A percentile compares a stretch with the other conserved stretches of the same genome.
Evolutionary conservation across 2,888 invertebrate species (phyloP).

Genomic region (Aradus depressus): DNA sequence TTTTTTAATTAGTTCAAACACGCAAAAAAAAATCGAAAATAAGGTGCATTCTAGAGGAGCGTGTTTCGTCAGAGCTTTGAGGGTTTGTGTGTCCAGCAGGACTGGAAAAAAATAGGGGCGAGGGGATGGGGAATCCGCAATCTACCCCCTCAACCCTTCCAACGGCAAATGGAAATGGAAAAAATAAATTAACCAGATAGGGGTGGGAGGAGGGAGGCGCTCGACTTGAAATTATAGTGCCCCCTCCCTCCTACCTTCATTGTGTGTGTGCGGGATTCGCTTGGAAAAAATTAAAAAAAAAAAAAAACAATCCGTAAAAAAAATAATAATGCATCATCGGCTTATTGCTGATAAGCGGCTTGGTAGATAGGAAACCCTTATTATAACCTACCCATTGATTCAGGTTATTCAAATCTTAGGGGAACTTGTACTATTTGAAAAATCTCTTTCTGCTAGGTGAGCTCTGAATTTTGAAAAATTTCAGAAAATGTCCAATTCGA

Average conservation of each 20-base stretch:
- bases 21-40: too few relatives aligned
- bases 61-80: too few relatives aligned
- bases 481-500: too few relatives aligned
- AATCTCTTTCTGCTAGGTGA: too few relatives aligned
- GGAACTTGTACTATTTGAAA: too few relatives aligned
- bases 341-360: constrained; percentile 19
- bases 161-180: constrained; percentile 17
- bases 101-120: background rate
- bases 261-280: background rate
- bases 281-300: background rate
- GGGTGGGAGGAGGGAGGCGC: constrained; percentile 4
- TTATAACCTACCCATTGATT: too few relatives aligned
- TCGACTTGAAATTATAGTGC: constrained; percentile 21
- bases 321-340: constrained; percentile 21
- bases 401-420: too few relatives aligned
- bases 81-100: too few relatives aligned
- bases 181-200: constrained; percentile 22
- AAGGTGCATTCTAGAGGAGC: too few relatives aligned
- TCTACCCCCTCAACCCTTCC: constrained; percentile 9
- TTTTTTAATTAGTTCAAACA: too few relatives aligned
- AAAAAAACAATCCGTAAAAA: background rate
- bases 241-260: constrained; percentile 6
- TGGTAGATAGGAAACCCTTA: too few relatives aligned
- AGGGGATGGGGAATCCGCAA: constrained; percentile 7
- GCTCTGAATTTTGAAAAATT: too few relatives aligned